Base-by-base conservation (phyloP, 2,113 vertebrate species). In the Campylomormyrus numenius region DNA sequence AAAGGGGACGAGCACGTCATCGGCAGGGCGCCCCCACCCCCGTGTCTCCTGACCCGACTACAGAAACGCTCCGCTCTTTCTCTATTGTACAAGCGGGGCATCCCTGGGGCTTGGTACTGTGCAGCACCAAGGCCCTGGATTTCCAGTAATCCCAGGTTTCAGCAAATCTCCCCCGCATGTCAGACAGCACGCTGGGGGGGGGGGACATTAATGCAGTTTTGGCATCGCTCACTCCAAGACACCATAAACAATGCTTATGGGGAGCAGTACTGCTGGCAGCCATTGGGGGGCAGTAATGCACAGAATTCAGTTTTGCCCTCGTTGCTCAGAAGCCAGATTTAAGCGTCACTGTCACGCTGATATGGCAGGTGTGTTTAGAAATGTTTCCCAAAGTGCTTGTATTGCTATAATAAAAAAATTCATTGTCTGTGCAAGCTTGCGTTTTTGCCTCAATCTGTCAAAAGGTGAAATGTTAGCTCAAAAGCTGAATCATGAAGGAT, bases 1-100 rank as follows among this genome's bases (percentile, higher is more conserved):
- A 53, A 39, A 56, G 35, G 50, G 8, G 49, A 89, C 9, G 11
- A 53, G 48, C 17, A 10, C 50, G 11, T 83, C 62, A 19, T 21
- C 31, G 2, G 7, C 49, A 9, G 10, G 45, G 58, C 24, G 11
- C 93, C 89, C 83, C 35, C 53, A 85, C 86, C 39, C 19, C 92
- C 48, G 13, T 10, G 21, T 49, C 88, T 90, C 35, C 90, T 87
- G 21, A 92, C 94, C 93, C 89, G 48, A 93, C 92, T 93, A 91
- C 93, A 89, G 27, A 92, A 84, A 91, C 91, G 88, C 49, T 90
- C 88, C 89, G 49, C 53, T 91, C 91, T 52, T n/a, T 92, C 89
- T 92, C 88, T 84, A 53, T 88, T 80, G 84, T 66, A 13, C 66
- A 87, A 35, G 70, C 88, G 19, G 83, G 35, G 74, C 74, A 8